Evolutionary conservation across 2,113 vertebrate genomes (phyloP).

Genomic region (Peromyscus maniculatus): DNA sequence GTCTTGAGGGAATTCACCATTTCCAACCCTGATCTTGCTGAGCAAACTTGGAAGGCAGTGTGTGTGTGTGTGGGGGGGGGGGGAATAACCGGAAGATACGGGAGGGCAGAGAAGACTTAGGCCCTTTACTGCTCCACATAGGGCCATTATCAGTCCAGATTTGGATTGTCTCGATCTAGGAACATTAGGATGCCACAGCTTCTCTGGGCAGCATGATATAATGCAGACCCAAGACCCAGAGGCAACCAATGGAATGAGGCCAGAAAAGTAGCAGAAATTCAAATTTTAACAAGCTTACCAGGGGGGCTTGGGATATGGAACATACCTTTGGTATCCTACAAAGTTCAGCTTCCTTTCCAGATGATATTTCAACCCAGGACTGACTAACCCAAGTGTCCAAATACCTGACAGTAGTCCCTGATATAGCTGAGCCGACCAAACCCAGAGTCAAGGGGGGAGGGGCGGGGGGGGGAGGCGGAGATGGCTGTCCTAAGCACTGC

Average conservation of each 20-base stretch:
- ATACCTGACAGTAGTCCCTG: neutral
- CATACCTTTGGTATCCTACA: neutral
- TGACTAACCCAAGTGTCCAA: neutral
- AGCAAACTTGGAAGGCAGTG: neutral
- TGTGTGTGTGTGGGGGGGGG: neutral
- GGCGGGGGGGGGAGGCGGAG: no score
- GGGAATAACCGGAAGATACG: neutral
- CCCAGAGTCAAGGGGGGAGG: neutral
- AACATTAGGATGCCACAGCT: neutral
- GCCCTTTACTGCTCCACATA: neutral
- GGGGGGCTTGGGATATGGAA: neutral
- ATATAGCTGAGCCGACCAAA: neutral
- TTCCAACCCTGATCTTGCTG: neutral
- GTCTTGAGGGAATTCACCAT: neutral
- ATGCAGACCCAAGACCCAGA: neutral
- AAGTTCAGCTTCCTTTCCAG: neutral
- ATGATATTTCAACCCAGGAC: neutral
- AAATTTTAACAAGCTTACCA: neutral
- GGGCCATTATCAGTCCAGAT: neutral
- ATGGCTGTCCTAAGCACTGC: neutral
- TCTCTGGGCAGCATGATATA: neutral
- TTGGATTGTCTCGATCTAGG: neutral
- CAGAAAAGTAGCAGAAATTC: neutral
- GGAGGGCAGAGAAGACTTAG: neutral
- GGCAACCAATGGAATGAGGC: neutral